Base-by-base conservation (phyloP, 1,140 invertebrate species). In the Vanessa atalanta region DNA sequence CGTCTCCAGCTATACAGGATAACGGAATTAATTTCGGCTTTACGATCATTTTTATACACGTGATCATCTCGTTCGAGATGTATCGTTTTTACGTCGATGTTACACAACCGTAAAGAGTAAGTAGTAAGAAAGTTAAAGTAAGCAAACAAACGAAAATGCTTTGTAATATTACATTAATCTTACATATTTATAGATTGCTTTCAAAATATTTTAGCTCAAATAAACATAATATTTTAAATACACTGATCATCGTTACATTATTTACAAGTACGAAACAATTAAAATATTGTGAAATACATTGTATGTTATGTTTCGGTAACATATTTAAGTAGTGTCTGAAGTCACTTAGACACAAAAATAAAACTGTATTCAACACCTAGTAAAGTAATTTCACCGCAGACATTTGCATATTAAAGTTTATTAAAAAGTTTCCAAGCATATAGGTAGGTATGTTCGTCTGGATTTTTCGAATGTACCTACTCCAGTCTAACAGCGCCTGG, bases 401-500 rank as follows among this genome's bases (percentile, higher is more conserved):
- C 37, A 51, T 16, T 53, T 53, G n/a, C n/a, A 53, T 53, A 50
- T 15, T 15, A 53, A 16, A 53, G 53, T 57, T 57, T 57, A 37
- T n/a, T 61, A 23, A 61, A 61, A 26, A 15, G 37, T 43, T 43
- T 14, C 26, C 55, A 23, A 57, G 6, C n/a, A 67, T 23, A 16
- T 16, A 26, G 4, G 9, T 23, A 57, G 53, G 11, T 15, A 61
- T 61, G 20, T 70, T 48, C 51, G 65, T 73, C 55, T 68, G 47
- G 64, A 63, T 61, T 55, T 73, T 73, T 51, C 50, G 55, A 63
- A 63, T 65, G 31, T 50, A 63, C n/a, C n/a, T n/a, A n/a, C 57
- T 73, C 65, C 53, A 14, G 31, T 73, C 65, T 68, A 68, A 73
- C 65, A 73, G 48, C 57, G 65, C 72, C 65, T 64, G 31, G 57